A percentile compares a stretch with the other conserved stretches of the same genome.
Evolutionary conservation across 1,140 invertebrate species (phyloP).

Genomic region (Chlorops oryzae): DNA sequence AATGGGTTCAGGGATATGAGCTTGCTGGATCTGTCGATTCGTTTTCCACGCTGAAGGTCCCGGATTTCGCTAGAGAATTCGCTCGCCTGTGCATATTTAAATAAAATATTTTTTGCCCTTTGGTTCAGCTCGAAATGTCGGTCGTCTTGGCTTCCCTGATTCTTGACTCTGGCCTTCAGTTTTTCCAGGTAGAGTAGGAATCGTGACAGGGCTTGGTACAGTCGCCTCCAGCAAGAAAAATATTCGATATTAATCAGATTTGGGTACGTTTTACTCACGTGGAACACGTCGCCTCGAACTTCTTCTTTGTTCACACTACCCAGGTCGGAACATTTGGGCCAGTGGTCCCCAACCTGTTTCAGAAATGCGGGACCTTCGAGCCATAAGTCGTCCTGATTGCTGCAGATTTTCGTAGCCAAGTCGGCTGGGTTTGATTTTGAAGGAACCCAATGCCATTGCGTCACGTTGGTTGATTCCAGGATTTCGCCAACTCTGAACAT

Average conservation of each 20-base stretch:
- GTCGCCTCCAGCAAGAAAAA: neutral
- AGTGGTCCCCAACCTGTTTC: neutral
- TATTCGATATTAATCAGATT: neutral
- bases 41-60: neutral
- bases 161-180: too few relatives aligned
- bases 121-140: neutral
- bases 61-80: neutral
- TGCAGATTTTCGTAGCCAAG: neutral
- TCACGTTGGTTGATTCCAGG: too few relatives aligned
- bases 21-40: neutral
- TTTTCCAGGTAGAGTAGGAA: too few relatives aligned
- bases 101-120: neutral
- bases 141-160: too few relatives aligned
- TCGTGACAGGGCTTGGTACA: too few relatives aligned
- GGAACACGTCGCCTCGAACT: neutral
- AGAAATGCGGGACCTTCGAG: neutral
- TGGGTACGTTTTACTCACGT: neutral
- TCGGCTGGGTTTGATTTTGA: neutral
- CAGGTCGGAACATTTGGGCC: neutral
- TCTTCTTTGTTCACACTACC: neutral
- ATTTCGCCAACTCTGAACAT: too few relatives aligned
- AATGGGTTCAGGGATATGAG: neutral
- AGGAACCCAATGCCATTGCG: neutral
- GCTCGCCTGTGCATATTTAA: neutral
- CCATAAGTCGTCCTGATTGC: neutral